Conservation (phyloP, 2,888 invertebrate genomes). For the Acronicta leporina region DNA sequence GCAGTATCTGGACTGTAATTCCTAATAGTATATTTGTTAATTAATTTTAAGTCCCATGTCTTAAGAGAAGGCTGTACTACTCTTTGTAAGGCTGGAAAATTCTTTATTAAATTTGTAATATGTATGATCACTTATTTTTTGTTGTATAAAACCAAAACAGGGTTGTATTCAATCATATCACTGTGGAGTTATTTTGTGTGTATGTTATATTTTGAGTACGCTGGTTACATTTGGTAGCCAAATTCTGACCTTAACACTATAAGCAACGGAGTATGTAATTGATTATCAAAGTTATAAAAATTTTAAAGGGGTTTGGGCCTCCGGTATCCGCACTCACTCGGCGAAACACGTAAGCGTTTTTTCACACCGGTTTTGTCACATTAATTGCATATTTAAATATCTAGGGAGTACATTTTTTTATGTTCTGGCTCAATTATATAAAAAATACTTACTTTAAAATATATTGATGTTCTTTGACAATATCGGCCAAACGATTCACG, state of each 20-base stretch:
- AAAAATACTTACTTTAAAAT: constrained; percentile 72
- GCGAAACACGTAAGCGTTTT: too few relatives aligned
- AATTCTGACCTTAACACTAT: constrained; percentile 18
- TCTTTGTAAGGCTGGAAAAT: too few relatives aligned
- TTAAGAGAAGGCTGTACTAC: too few relatives aligned
- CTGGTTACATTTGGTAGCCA: constrained; percentile 28
- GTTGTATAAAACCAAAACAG: too few relatives aligned
- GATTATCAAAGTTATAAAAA: constrained; percentile 18
- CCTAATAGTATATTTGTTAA: too few relatives aligned
- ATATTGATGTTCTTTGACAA: constrained; percentile 75
- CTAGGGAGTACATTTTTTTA: background rate
- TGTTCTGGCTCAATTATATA: background rate
- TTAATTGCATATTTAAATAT: too few relatives aligned
- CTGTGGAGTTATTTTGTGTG: constrained; percentile 14
- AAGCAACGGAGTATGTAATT: constrained; percentile 19
- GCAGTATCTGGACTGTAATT: constrained; percentile 2
- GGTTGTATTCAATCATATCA: background rate
- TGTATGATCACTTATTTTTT: too few relatives aligned
- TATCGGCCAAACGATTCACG: constrained; percentile 56
- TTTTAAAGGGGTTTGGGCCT: too few relatives aligned
- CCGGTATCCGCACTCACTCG: too few relatives aligned
- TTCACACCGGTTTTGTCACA: too few relatives aligned
- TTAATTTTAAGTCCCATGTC: too few relatives aligned
- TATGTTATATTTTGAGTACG: constrained; percentile 15
- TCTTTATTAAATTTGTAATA: too few relatives aligned